Base-by-base conservation (phyloP, 1,140 invertebrate genomes). In the Lucilia sericata region DNA sequence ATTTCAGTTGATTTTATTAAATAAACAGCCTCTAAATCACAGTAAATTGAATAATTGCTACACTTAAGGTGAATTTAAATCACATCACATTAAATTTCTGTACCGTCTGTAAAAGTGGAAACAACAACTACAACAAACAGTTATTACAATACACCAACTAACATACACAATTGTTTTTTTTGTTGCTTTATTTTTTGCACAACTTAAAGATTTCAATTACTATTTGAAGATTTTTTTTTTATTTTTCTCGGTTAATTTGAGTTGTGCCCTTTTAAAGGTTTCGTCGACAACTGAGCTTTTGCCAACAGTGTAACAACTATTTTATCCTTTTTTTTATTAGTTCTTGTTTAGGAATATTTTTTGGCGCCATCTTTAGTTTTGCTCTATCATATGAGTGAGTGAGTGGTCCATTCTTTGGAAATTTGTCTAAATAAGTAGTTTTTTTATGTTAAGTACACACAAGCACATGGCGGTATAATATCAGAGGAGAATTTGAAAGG, bases 301-400 rank as follows among this genome's bases (percentile, higher is more conserved):
- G 76, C 47, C n/a, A 21, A 49, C 42, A 49, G 76, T 51, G 76
- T 49, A 17, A 78, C 36, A 78, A 78, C 75, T 78, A 78, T 78
- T 49, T 80, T 80, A 80, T 80, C 76, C 76, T 80, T 80, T 80
- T 49, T 21, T n/a, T 19, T 10, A 25, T 17, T 78, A 74, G 36
- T 78, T 78, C 10, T 47, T 78, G 75, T 42, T 80, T 80, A 49
- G 3, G 21, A 42, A 19, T 25, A 49, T 47, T 49, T 30, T 80
- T 80, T 80, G 76, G 76, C 76, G 76, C 76, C 76, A 80, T 80
- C 76, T 80, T 80, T 49, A 21, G 42, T 49, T 80, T 80, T 80
- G 12, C 74, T 42, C 34, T 13, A 17, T 30, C 21, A 42, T 7
- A 42, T 25, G 19, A 25, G 7, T 74, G 34, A 10, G 8, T 36